A percentile compares a stretch with the other conserved stretches of the same genome.
Evolutionary conservation across 2,113 vertebrate genomes (phyloP).

Genomic region (Apaloderma vittatum): DNA sequence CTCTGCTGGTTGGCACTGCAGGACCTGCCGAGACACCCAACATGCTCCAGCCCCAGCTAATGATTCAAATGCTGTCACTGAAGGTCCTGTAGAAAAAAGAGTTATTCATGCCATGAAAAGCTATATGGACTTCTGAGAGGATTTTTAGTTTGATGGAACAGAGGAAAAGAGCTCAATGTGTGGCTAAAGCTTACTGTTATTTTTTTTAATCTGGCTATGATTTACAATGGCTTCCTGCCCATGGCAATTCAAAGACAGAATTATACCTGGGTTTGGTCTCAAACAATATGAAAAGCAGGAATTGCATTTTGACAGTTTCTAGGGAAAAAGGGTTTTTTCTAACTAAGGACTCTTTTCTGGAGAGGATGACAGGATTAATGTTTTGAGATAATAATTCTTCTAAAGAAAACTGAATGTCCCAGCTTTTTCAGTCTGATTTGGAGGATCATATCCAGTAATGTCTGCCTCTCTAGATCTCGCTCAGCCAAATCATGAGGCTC

Average conservation of each 20-base stretch:
- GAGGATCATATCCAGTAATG: constrained; percentile 15
- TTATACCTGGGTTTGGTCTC: constrained; percentile 41
- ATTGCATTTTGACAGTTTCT: background rate
- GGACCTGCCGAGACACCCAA: accelerated
- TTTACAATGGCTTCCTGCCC: constrained; percentile 37
- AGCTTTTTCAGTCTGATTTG: background rate
- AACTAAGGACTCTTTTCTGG: background rate
- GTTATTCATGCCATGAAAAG: background rate
- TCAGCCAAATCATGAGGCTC: constrained; percentile 30
- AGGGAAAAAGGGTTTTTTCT: background rate
- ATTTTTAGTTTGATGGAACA: background rate
- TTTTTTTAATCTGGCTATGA: constrained; percentile 17
- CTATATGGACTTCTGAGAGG: background rate
- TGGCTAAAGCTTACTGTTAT: background rate
- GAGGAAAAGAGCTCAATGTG: background rate
- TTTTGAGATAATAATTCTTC: background rate
- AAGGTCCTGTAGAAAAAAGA: background rate
- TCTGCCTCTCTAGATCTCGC: background rate
- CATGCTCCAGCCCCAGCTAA: accelerated
- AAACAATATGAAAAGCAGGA: background rate
- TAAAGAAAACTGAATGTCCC: background rate
- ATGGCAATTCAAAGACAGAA: background rate
- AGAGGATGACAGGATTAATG: background rate
- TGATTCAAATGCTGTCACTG: background rate
- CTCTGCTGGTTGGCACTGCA: background rate